Base-by-base conservation (phyloP, 23 tunicate species). In the Diplosoma virens region DNA sequence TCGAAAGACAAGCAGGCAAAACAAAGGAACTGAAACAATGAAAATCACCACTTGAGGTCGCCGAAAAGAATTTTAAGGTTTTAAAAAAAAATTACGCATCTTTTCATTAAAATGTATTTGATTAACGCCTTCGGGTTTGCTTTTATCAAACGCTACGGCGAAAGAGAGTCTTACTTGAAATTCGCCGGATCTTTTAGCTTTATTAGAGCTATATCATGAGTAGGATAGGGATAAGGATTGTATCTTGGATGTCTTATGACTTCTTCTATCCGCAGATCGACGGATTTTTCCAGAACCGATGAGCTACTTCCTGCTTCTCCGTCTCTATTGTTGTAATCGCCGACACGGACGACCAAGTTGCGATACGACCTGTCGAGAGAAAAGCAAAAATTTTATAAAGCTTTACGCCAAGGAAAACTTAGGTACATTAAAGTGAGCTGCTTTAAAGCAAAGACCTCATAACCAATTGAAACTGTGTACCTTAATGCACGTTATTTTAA, bases 301-400 rank as follows among this genome's bases (percentile, higher is more conserved):
- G 3, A 7, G 2, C 11, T 21, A 34, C 78, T 72, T 17, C 25
- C 23, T 3, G 59, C 36, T 7, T 37, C 6, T 4, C 14, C 18
- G 22, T 72, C 78, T 26, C 25, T 17, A 36, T 72, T 72, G 78
- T 72, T 47, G 27, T 47, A 72, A 48, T 72, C 78, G 33, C 78
- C 78, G 2, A 72, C 78, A 5, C 78, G 32, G 2, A 72, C 34
- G 4, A 72, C 78, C 4, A 72, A 25, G 9, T 18, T 23, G 4
- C 16, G 11, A 11, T 58, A 14, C 25, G 20, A 58, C 17, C 25
- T 22, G 17, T 25, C 20, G 65, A 6, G 20, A 58, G 20, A 11
- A 11, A 20, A 58, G 20, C 7, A 6, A n/a, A 58, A n/a, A 17
- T 25, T 9, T 45, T 11, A 9, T 16, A 45, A 45, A 9, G 11